phyloP scores from a whole-genome alignment of 2,888 invertebrate genomes.

The Pelosia muscerda region DNA sequence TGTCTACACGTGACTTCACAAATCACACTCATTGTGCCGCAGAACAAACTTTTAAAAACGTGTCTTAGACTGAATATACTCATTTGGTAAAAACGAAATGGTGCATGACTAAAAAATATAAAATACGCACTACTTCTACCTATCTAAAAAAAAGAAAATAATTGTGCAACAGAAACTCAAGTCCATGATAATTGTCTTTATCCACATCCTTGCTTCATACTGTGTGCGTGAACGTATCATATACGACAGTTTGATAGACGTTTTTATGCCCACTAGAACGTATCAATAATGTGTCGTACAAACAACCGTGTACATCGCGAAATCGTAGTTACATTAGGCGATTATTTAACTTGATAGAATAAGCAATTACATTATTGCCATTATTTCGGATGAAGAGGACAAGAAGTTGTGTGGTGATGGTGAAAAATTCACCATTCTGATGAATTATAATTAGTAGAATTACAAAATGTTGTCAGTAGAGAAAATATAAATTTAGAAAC shows the following conservation, averaged over 20 bases:
- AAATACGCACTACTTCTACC: slow-evolving; percentile 75
- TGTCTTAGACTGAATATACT: slow-evolving; percentile 46
- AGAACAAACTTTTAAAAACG: slow-evolving; percentile 51
- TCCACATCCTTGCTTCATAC: background rate
- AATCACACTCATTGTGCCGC: slow-evolving; percentile 64
- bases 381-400: too few species aligned
- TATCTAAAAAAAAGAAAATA: slow-evolving; percentile 63
- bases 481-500: too few species aligned
- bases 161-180: slow-evolving; percentile 78
- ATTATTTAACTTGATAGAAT: too few species aligned
- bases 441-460: too few species aligned
- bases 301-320: background rate
- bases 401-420: too few species aligned
- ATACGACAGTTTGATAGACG: background rate
- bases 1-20: slow-evolving; percentile 47
- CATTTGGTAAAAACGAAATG: slow-evolving; percentile 70
- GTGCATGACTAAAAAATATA: slow-evolving; percentile 78
- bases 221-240: background rate
- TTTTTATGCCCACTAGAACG: background rate
- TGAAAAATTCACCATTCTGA: too few species aligned
- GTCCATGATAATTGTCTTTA: slow-evolving; percentile 47
- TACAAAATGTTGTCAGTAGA: too few species aligned
- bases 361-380: too few species aligned
- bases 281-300: too few species aligned
- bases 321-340: too few species aligned